Base-by-base conservation (phyloP, 1,140 invertebrate genomes). In the Drosophila persimilis region DNA sequence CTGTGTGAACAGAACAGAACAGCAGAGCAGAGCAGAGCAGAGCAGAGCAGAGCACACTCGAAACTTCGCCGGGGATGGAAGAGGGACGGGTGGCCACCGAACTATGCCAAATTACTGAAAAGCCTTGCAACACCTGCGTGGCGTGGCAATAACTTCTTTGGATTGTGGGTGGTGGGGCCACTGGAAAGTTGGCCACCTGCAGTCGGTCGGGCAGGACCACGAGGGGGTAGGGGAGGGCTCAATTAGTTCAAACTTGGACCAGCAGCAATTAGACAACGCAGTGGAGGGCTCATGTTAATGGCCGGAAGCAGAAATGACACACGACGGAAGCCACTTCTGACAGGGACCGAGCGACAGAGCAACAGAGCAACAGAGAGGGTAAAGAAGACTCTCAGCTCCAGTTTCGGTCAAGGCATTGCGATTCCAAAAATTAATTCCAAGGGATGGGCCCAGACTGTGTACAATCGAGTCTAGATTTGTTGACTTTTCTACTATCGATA, bases 91-190 rank as follows among this genome's bases (percentile, higher is more conserved):
- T 51, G 71, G 60, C 71, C 71, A 73, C 70, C 47, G 66, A 75
- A 72, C 74, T 77, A 73, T 78, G 75, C 47, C 72, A 75, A 75
- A 75, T 75, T 74, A 74, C 60, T 65, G 53, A 51, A 53, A 35
- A 64, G 52, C 47, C 48, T 45, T 53, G 74, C 59, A 77, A 46
- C 66, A 77, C 65, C 66, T 77, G 67, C 46, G 20, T 43, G 11
- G 44, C n/a, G 6, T 35, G 53, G 39, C 15, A 46, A 22, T n/a
- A 24, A 60, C 20, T 51, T 9, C 29, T 2, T 50, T 17, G 29
- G 20, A 11, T 17, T 22, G 31, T 26, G 7, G 17, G 22, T 15
- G 9, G 17, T 31, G 45, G 53, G 53, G 6, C 26, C 29, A 3
- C 29, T 1, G 35, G 35, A 56, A 64, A 64, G 60, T 64, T 64